These are phyloP conservation scores for Corythoichthys haematopterus DNA, from an alignment of 2,113 vertebrate genomes.

Conservation along the genomic window DNA sequence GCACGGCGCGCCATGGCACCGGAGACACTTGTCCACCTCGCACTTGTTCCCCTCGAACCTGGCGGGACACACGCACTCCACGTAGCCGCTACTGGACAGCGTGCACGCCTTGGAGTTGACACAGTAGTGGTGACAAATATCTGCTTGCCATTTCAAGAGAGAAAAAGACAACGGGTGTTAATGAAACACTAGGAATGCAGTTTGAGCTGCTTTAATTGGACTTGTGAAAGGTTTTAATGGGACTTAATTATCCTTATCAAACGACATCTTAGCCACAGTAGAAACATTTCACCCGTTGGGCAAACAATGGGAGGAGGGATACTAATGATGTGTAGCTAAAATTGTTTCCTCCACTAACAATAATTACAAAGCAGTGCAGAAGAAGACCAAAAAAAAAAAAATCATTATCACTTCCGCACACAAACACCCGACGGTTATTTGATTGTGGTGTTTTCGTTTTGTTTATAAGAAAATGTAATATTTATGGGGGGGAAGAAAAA, in stretches of 20 bases:
- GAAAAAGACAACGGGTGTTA: constrained; percentile 24
- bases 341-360: constrained; percentile 51
- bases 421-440: constrained; percentile 58
- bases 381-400: constrained; percentile 25
- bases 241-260: constrained; percentile 71
- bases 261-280: constrained; percentile 64
- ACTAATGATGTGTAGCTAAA: constrained; percentile 59
- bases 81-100: constrained; percentile 80
- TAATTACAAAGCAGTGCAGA: constrained; percentile 53
- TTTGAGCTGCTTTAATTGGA: constrained; percentile 57
- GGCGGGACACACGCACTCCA: constrained; percentile 87
- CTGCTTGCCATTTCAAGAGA: constrained; percentile 61
- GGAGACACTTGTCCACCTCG: constrained; percentile 87
- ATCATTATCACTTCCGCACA: constrained; percentile 49
- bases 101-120: constrained; percentile 92
- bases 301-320: constrained; percentile 42
- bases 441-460: constrained; percentile 42
- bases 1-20: constrained; percentile 90
- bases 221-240: constrained; percentile 62
- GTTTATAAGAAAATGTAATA: constrained; percentile 46
- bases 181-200: constrained; percentile 41
- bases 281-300: constrained; percentile 59
- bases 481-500: constrained; percentile 13
- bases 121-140: constrained; percentile 94
- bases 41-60: constrained; percentile 90